Evolutionary conservation across 2,888 invertebrate genomes (phyloP), one percentile per base, ranked within the genome.

Genomic region (Physocephala rufipes): DNA sequence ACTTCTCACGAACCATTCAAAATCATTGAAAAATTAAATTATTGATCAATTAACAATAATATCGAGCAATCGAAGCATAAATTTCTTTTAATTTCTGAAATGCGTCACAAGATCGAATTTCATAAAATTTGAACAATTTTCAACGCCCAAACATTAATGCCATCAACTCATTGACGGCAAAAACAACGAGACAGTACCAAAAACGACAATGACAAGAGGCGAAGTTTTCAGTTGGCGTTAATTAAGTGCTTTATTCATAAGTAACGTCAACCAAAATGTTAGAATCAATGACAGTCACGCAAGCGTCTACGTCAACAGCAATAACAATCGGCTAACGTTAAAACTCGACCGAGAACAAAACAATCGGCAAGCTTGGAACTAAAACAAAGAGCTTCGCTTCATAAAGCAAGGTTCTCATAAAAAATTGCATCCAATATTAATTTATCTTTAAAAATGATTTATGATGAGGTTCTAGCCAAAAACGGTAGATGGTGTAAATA

Each of bases 401-500:
- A 58, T 28, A 58, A 58, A 55, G n/a, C n/a, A 55, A 21, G 3
- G 24, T 24, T 24, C 24, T 15, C 16, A 16, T 15, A 28, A 49
- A 58, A 58, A 26, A 58, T 28, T 13, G 9, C 58, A 28, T 36
- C 36, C 36, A 36, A 36, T 9, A 36, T 36, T 36, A 4, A 7
- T 9, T 4, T 59, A 28, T 67, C 49, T 30, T 49, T 7, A 70
- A 59, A 21, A 64, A 61, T 74, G 74, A 74, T 74, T 74, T 74
- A 72, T 70, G 62, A 66, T 30, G 49, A 45, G 68, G 74, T 64
- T 71, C 55, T 59, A 63, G 47, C 74, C 74, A 70, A 74, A 74
- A 74, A 74, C 71, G 69, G 74, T 72, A 72, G 70, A 68, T 69
- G 66, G 74, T 66, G 67, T 72, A 67, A 62, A 51, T 62, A 36